Evolutionary conservation across 2,113 vertebrate genomes (phyloP).

Genomic region (Macroglossus sobrinus): DNA sequence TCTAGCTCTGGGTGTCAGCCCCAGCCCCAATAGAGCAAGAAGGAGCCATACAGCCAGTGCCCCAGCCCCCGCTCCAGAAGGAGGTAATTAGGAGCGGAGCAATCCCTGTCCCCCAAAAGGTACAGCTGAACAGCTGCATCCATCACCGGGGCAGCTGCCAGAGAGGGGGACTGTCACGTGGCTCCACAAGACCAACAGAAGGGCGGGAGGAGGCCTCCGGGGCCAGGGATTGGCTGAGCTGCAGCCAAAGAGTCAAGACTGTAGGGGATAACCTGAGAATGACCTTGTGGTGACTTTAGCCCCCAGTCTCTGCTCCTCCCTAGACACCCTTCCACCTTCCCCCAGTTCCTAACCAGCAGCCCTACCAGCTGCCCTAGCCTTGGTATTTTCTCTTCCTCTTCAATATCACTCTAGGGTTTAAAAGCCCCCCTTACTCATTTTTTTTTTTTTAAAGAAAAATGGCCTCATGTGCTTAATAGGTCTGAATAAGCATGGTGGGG

Average conservation of each 20-base stretch:
- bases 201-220: background rate
- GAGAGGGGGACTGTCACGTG: conserved; percentile 40
- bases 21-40: background rate
- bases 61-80: conserved; percentile 43
- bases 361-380: background rate
- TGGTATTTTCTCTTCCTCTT: background rate
- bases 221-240: conserved; percentile 56
- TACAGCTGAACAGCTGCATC: conserved; percentile 65
- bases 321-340: background rate
- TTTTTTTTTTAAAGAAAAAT: background rate
- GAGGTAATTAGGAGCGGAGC: conserved; percentile 71
- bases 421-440: background rate
- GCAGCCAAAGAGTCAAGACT: conserved; percentile 26
- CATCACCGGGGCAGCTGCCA: conserved; percentile 65
- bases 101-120: conserved; percentile 75
- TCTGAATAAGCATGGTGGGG: background rate
- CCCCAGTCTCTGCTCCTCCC: conserved; percentile 29
- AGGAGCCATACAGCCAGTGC: conserved; percentile 27
- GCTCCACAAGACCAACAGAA: conserved; percentile 28
- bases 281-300: conserved; percentile 68
- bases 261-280: conserved; percentile 66
- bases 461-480: background rate
- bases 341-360: background rate
- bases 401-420: background rate
- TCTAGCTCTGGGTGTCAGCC: conserved; percentile 15